Percentiles rank a stretch among this genome's conserved stretches.
Evolutionary conservation across 2,888 invertebrate genomes (phyloP).

Genomic region (Leuctra nigra): DNA sequence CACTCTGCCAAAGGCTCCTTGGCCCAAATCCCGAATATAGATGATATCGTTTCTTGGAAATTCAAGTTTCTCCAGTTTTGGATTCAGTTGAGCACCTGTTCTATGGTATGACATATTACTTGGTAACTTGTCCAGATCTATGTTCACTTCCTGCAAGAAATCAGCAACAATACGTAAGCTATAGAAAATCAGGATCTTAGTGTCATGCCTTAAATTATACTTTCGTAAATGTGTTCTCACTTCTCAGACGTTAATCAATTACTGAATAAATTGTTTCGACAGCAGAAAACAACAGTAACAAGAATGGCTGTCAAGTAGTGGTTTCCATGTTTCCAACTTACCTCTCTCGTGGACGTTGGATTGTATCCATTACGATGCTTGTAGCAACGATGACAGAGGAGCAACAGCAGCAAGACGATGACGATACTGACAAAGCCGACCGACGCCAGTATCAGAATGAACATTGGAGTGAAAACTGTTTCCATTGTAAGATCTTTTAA

Average conservation of each 20-base stretch:
- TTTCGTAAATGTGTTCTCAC: too few relatives aligned
- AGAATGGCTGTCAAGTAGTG: too few relatives aligned
- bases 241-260: too few relatives aligned
- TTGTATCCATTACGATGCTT: conserved; percentile 62
- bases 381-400: conserved; percentile 65
- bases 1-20: conserved; percentile 93
- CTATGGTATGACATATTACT: conserved; percentile 84
- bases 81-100: conserved; percentile 79
- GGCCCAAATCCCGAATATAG: conserved; percentile 88
- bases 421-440: conserved; percentile 66
- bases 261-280: too few relatives aligned
- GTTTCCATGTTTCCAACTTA: too few relatives aligned
- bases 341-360: conserved; percentile 52
- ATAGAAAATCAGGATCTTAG: too few relatives aligned
- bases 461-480: conserved; percentile 69
- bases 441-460: conserved; percentile 66
- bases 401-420: conserved; percentile 59
- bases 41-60: conserved; percentile 95
- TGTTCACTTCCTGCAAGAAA: conserved; percentile 74
- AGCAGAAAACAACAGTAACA: too few relatives aligned
- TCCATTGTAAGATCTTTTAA: conserved; percentile 52
- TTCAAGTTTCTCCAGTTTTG: conserved; percentile 86
- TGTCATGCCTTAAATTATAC: too few relatives aligned
- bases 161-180: too few relatives aligned
- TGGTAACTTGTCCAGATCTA: conserved; percentile 82